These are phyloP conservation scores for Orchesellides sinensis DNA, from an alignment of 2,888 invertebrate genomes.

Conservation along the genomic window DNA sequence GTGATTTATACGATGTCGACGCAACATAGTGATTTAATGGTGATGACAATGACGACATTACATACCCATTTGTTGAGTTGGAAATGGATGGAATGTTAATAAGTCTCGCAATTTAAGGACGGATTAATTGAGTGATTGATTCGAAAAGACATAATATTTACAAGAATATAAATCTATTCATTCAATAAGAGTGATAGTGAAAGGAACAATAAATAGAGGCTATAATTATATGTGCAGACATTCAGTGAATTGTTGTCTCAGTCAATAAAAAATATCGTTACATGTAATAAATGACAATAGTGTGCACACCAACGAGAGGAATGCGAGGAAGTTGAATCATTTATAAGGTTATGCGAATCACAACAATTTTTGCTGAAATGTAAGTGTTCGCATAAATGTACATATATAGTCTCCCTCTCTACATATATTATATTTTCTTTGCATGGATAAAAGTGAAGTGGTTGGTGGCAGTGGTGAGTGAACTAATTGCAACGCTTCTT, in stretches of 20 bases:
- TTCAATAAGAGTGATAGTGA: constrained; percentile 20
- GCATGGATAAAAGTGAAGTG: constrained; percentile 19
- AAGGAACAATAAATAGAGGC: constrained; percentile 7
- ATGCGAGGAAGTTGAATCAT: neutral
- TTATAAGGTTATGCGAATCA: neutral
- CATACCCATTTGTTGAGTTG: constrained; percentile 22
- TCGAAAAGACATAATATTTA: constrained; percentile 33
- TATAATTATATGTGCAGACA: neutral
- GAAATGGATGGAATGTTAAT: constrained; percentile 30
- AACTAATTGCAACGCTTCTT: constrained; percentile 22
- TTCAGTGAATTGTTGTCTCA: neutral
- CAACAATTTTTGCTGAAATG: neutral
- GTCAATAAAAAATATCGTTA: neutral
- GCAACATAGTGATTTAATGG: constrained; percentile 19
- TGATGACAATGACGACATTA: neutral
- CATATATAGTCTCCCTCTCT: neutral
- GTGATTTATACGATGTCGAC: too few relatives aligned
- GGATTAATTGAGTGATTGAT: constrained; percentile 55
- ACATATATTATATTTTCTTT: neutral
- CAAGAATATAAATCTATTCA: neutral
- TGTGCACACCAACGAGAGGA: neutral
- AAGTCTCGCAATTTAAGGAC: constrained; percentile 35
- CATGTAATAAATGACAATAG: neutral
- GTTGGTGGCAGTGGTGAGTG: constrained; percentile 16
- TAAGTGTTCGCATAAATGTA: neutral